Evolutionary conservation across 2,888 invertebrate genomes (phyloP), one percentile per base, ranked within the genome.

Genomic region (Piscicola geometra): DNA sequence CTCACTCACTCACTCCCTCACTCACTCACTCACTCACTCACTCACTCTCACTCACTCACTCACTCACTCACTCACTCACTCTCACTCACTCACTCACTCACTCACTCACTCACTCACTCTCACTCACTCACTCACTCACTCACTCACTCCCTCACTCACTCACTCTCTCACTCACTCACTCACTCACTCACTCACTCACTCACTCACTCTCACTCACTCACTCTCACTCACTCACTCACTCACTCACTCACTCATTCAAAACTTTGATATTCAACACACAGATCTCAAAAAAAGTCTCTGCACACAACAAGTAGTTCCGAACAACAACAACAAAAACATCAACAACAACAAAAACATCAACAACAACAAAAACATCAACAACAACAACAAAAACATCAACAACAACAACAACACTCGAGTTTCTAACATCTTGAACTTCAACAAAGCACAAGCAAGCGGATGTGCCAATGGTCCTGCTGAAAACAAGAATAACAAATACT

Each of bases 61-160:
- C 35, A 67, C 67, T 28, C 33, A 67, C 67, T 28, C 60, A 56
- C 60, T 18, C 12, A 56, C 60, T 18, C 60, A 56, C 60, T 18
- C 60, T 18, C 60, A 56, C 60, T 3, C 60, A 56, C 60, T 18
- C 60, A 56, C 60, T 18, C 60, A 56, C 60, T 18, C 60, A 56
- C 60, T 18, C 60, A 56, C 60, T 15, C 50, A 47, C 50, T 15
- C 50, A 47, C 50, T 15, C 50, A 47, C 50, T 15, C 50, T 36
- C 28, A 70, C 70, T 36, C 35, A 70, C 70, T 36, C 35, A 70
- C 70, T 36, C 28, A 70, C 70, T 36, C 28, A 70, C 70, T 36
- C 47, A 47, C 70, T 36, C 28, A 70, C 70, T 36, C 28, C 35
- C 70, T 36, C 33, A 68, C 36, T 28, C 68, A 68, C 36, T 28